A percentile compares a stretch with the other conserved stretches of the same genome.
These are phyloP conservation scores for Eledone cirrhosa DNA, from an alignment of 2,888 invertebrate genomes.

Conservation along the genomic window DNA sequence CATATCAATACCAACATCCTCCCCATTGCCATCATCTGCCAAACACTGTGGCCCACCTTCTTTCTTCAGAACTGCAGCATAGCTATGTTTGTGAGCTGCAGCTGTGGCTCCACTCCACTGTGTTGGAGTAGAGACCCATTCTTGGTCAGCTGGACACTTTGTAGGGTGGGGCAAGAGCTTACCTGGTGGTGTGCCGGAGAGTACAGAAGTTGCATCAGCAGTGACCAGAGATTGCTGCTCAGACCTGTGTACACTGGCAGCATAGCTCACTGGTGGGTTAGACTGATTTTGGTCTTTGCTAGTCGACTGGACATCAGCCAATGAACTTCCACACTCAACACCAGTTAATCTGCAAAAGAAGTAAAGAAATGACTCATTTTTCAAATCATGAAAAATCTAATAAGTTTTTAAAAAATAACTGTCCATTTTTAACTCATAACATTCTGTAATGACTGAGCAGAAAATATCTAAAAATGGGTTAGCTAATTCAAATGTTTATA, in stretches of 20 bases:
- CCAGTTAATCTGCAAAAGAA: slow-evolving; percentile 53
- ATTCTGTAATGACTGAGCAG: no score
- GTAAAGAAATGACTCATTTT: background rate
- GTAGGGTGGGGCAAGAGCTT: slow-evolving; percentile 44
- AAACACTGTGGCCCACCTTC: slow-evolving; percentile 52
- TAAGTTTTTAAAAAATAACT: no score
- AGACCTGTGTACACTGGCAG: slow-evolving; percentile 50
- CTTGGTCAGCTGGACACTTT: slow-evolving; percentile 35
- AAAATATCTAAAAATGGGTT: no score
- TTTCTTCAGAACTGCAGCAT: slow-evolving; percentile 54
- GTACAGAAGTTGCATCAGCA: slow-evolving; percentile 24
- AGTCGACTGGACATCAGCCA: slow-evolving; percentile 41
- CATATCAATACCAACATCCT: slow-evolving; percentile 20
- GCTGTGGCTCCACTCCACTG: slow-evolving; percentile 31
- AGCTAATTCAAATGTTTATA: no score
- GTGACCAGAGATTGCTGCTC: slow-evolving; percentile 37
- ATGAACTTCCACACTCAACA: slow-evolving; percentile 43
- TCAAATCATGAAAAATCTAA: background rate
- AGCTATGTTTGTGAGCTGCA: slow-evolving; percentile 47
- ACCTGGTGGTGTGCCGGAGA: slow-evolving; percentile 47
- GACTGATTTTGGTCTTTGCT: slow-evolving; percentile 52
- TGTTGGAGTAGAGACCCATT: slow-evolving; percentile 31
- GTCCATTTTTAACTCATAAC: no score
- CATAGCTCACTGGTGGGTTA: slow-evolving; percentile 39
- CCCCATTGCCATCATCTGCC: slow-evolving; percentile 37